phyloP scores from a whole-genome alignment of 2,888 invertebrate genomes.

The Ptychoptera albimana region DNA sequence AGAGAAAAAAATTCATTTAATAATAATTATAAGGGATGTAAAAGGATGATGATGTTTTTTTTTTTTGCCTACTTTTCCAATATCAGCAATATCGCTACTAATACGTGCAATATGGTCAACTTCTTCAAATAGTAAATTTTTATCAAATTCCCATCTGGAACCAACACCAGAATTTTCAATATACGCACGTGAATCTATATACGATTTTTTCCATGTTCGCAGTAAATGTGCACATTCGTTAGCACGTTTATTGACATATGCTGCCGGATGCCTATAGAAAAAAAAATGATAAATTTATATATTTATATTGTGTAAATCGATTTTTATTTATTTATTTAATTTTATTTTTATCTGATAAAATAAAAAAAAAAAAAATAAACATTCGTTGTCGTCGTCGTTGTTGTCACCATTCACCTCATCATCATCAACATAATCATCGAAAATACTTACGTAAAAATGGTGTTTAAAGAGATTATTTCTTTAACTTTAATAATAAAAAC shows the following conservation, averaged over 20 bases:
- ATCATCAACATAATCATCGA: neutral
- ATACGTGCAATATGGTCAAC: constrained; percentile 76
- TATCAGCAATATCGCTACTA: constrained; percentile 60
- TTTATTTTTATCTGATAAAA: too few species aligned
- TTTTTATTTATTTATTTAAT: neutral
- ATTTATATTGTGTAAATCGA: neutral
- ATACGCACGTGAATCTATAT: constrained; percentile 59
- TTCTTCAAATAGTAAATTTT: constrained; percentile 58
- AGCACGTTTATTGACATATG: constrained; percentile 23
- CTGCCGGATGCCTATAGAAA: constrained; percentile 18
- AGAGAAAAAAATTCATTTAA: too few species aligned
- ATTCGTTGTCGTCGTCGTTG: too few species aligned
- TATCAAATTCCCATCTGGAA: constrained; percentile 84
- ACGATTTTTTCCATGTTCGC: constrained; percentile 38
- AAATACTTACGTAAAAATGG: constrained; percentile 54
- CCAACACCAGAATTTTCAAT: constrained; percentile 79
- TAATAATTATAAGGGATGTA: constrained; percentile 1
- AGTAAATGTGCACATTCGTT: constrained; percentile 27
- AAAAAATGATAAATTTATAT: constrained; percentile 3
- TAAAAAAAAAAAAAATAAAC: too few species aligned
- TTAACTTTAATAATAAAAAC: constrained; percentile 64
- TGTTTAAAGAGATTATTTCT: constrained; percentile 48
- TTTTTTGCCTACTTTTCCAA: constrained; percentile 42
- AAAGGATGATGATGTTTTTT: constrained; percentile 3
- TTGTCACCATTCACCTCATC: neutral